A percentile compares a stretch with the other conserved stretches of the same genome.
Evolutionary conservation across 2,888 invertebrate species (phyloP).

Genomic region (Ichneumoninae sp.): DNA sequence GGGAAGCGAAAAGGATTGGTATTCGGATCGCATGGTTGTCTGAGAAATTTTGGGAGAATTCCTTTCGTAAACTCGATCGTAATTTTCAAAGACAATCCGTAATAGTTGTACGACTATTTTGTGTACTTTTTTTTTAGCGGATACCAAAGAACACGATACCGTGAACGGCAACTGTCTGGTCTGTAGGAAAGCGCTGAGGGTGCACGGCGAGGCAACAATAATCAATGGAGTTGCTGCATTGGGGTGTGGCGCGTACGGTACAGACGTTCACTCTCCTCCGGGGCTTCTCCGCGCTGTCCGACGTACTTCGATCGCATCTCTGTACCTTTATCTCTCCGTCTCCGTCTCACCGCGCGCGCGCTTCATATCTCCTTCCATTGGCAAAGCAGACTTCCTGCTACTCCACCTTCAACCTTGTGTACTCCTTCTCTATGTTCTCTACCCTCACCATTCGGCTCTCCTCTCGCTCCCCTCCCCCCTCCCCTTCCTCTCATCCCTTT

Average conservation of each 20-base stretch:
- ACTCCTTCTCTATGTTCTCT: slow-evolving; percentile 59
- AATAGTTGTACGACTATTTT: background rate
- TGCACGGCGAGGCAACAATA: slow-evolving; percentile 78
- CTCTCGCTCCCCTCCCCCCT: slow-evolving; percentile 56
- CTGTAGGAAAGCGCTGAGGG: slow-evolving; percentile 39
- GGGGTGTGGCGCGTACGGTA: slow-evolving; percentile 82
- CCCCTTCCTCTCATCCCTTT: background rate
- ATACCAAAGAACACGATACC: background rate
- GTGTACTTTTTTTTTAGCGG: background rate
- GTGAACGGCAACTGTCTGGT: background rate
- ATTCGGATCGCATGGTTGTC: too few relatives aligned
- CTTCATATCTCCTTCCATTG: slow-evolving; percentile 53
- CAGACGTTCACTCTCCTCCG: slow-evolving; percentile 51
- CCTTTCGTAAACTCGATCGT: background rate
- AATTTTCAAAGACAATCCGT: background rate
- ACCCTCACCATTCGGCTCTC: slow-evolving; percentile 44
- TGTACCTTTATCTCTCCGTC: slow-evolving; percentile 62
- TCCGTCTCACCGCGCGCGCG: slow-evolving; percentile 52
- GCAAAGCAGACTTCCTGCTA: slow-evolving; percentile 56
- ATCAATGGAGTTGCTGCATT: slow-evolving; percentile 84
- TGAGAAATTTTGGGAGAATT: background rate
- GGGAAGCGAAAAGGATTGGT: too few relatives aligned
- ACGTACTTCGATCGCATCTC: slow-evolving; percentile 80
- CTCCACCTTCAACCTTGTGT: slow-evolving; percentile 22
- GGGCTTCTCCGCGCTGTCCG: slow-evolving; percentile 81